Percentiles rank a stretch among this genome's conserved stretches.
phyloP scores from a whole-genome alignment of 1,140 invertebrate species.

The Pomacea maculata region DNA sequence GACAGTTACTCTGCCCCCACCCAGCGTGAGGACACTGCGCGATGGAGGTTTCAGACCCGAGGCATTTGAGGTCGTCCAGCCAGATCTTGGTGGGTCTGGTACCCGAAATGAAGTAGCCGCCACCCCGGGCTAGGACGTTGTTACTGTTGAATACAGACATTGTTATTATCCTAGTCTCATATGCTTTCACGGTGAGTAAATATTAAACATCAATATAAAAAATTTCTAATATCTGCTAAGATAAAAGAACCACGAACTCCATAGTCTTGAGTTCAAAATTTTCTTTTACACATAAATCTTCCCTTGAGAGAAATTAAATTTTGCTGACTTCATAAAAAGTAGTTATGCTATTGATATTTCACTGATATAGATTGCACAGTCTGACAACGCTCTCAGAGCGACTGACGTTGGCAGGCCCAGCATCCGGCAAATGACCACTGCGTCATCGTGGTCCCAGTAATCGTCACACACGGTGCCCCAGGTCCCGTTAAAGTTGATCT shows the following conservation, averaged over 20 bases:
- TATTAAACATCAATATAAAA: too few species aligned
- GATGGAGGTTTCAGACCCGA: slow-evolving; percentile 76
- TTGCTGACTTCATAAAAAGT: too few species aligned
- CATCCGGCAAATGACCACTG: slow-evolving; percentile 9
- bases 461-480: slow-evolving; percentile 24
- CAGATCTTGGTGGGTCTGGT: slow-evolving; percentile 68
- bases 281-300: too few species aligned
- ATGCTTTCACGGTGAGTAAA: too few species aligned
- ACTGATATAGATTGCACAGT: too few species aligned
- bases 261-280: too few species aligned
- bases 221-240: too few species aligned
- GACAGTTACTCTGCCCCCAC: slow-evolving; percentile 80
- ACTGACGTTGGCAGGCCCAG: slow-evolving; percentile 9
- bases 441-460: slow-evolving; percentile 5
- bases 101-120: slow-evolving; percentile 5
- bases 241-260: too few species aligned
- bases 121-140: not conserved
- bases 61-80: slow-evolving; percentile 78
- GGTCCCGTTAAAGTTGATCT: slow-evolving; percentile 4
- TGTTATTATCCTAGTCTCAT: too few species aligned
- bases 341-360: too few species aligned
- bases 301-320: too few species aligned
- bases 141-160: not conserved
- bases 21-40: slow-evolving; percentile 77
- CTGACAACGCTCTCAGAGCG: too few species aligned